A percentile compares a stretch with the other conserved stretches of the same genome.
Evolutionary conservation across 2,888 invertebrate genomes (phyloP).

Genomic region (Odontomyia ornata): DNA sequence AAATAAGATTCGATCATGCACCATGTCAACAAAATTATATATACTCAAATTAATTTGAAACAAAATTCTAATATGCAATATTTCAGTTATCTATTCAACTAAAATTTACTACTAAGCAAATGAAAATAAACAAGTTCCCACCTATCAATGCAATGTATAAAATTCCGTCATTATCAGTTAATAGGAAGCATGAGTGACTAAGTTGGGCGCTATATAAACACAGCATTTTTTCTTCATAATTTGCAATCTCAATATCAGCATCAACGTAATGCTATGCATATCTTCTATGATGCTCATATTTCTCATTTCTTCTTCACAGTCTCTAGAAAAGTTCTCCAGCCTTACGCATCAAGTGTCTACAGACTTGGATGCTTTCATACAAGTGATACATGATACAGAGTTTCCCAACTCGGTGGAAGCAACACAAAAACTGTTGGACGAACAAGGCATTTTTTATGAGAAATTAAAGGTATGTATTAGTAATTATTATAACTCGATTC

Average conservation of each 20-base stretch:
- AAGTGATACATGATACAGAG: conserved; percentile 88
- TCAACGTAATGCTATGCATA: neutral
- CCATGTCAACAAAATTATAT: too few species aligned
- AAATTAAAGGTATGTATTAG: conserved; percentile 59
- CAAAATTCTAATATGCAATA: too few species aligned
- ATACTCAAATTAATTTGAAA: too few species aligned
- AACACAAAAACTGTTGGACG: conserved; percentile 85
- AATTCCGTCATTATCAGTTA: conserved; percentile 5
- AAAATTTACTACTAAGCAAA: too few species aligned
- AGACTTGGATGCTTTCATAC: conserved; percentile 86
- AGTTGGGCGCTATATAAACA: neutral
- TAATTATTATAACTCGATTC: conserved; percentile 9
- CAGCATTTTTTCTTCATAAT: neutral
- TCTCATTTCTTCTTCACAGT: conserved; percentile 68
- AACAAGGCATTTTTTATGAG: conserved; percentile 78
- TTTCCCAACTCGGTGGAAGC: conserved; percentile 94
- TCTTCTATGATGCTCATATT: neutral
- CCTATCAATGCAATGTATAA: too few species aligned
- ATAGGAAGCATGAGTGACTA: conserved; percentile 16
- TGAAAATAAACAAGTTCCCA: too few species aligned
- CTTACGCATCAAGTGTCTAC: conserved; percentile 90
- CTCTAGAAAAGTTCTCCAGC: conserved; percentile 92
- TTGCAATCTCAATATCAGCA: neutral
- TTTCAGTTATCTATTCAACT: too few species aligned
- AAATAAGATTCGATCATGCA: too few species aligned